Evolutionary conservation across 1,140 invertebrate species (phyloP).

Genomic region (Hermatobates lingyangjiaoensis): DNA sequence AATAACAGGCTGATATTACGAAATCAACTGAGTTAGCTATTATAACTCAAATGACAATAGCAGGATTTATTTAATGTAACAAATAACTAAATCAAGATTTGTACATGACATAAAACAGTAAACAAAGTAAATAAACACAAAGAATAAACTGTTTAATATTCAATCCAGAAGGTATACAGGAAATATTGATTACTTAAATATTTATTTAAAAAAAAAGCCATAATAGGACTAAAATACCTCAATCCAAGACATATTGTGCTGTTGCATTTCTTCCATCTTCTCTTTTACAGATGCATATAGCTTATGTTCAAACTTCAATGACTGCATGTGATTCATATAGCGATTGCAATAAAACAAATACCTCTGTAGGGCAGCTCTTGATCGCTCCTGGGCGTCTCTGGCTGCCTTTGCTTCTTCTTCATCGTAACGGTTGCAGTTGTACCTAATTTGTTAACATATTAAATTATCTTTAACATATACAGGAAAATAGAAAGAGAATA

Average conservation of each 20-base stretch:
- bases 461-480: no score
- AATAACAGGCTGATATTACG: no score
- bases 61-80: no score
- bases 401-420: constrained; percentile 93
- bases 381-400: constrained; percentile 86
- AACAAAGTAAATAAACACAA: no score
- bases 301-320: constrained; percentile 93
- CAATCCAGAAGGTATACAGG: no score
- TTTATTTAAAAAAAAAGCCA: neutral
- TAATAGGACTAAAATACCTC: constrained; percentile 45
- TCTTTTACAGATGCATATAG: constrained; percentile 82
- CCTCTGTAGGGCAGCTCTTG: constrained; percentile 72
- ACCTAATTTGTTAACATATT: constrained; percentile 30
- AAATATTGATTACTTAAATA: no score
- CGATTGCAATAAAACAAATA: constrained; percentile 98
- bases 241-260: constrained; percentile 99
- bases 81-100: no score
- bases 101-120: neutral
- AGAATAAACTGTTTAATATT: neutral
- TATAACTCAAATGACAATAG: no score
- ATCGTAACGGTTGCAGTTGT: constrained; percentile 95
- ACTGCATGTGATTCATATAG: constrained; percentile 99
- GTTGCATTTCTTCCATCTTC: constrained; percentile 99
- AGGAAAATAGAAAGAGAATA: no score
- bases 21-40: no score